phyloP scores from a whole-genome alignment of 2,113 vertebrate genomes.

The Suncus etruscus region DNA sequence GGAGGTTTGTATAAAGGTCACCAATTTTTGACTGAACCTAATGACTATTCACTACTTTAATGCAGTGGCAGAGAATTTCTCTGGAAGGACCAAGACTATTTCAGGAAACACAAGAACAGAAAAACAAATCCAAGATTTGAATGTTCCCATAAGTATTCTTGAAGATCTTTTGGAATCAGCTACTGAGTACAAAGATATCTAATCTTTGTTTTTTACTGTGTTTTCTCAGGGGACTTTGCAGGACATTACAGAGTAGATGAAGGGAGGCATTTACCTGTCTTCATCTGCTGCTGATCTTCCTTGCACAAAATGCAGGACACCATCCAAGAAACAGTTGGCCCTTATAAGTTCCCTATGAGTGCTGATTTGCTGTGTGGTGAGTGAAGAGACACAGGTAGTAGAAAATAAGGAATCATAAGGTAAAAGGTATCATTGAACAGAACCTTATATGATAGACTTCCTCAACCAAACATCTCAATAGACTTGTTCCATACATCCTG shows the following conservation, averaged over 20 bases:
- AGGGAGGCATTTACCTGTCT: not conserved
- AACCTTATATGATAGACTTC: not conserved
- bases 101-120: constrained; percentile 10
- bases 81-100: not conserved
- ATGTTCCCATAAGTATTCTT: not conserved
- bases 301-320: not conserved
- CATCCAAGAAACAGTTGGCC: not conserved
- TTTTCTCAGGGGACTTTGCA: not conserved
- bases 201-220: not conserved
- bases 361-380: not conserved
- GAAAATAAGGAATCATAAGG: not conserved
- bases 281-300: not conserved
- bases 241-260: not conserved
- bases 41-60: not conserved
- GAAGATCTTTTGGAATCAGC: not conserved
- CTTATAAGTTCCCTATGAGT: not conserved
- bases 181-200: not conserved
- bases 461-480: not conserved
- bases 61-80: not conserved
- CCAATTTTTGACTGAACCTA: not conserved
- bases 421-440: not conserved
- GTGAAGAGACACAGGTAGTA: not conserved
- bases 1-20: not conserved
- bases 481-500: too few relatives aligned
- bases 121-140: not conserved